These are phyloP conservation scores for Latrodectus elegans DNA, from an alignment of 2,888 invertebrate genomes.

Conservation along the genomic window DNA sequence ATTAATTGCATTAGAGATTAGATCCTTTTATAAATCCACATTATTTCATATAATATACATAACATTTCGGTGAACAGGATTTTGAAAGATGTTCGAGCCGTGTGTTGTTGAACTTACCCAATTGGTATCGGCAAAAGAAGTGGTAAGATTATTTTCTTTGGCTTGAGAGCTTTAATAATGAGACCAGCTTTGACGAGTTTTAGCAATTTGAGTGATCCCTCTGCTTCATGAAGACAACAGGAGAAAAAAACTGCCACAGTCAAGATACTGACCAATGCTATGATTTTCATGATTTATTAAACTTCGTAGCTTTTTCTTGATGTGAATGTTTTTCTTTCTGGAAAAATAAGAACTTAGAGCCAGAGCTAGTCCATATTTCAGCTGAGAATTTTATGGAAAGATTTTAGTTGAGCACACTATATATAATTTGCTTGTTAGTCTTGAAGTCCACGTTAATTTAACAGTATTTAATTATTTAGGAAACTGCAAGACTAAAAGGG, in stretches of 20 bases:
- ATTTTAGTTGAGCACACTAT: no score
- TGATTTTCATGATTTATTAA: conserved; percentile 20
- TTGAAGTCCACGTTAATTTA: no score
- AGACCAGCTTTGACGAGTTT: conserved; percentile 51
- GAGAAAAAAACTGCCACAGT: conserved; percentile 14
- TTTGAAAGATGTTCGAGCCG: no score
- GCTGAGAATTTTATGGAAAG: no score
- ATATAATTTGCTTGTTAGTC: no score
- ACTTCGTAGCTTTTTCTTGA: neutral
- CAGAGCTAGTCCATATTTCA: neutral
- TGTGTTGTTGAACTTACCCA: conserved; percentile 29
- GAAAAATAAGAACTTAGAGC: neutral
- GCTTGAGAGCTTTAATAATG: conserved; percentile 41
- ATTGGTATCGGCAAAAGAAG: conserved; percentile 40
- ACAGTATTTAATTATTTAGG: no score
- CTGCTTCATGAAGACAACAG: conserved; percentile 31
- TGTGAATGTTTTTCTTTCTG: neutral
- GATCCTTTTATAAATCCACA: no score
- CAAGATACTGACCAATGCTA: neutral
- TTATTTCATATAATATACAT: no score
- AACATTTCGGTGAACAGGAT: no score
- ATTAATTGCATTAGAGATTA: no score
- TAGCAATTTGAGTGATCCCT: conserved; percentile 30
- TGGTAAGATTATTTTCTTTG: conserved; percentile 31
- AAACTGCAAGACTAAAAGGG: no score